A percentile compares a stretch with the other conserved stretches of the same genome.
Evolutionary conservation across 92 coral and sea anemone genomes (phyloP).

Genomic region (Porites lobata): DNA sequence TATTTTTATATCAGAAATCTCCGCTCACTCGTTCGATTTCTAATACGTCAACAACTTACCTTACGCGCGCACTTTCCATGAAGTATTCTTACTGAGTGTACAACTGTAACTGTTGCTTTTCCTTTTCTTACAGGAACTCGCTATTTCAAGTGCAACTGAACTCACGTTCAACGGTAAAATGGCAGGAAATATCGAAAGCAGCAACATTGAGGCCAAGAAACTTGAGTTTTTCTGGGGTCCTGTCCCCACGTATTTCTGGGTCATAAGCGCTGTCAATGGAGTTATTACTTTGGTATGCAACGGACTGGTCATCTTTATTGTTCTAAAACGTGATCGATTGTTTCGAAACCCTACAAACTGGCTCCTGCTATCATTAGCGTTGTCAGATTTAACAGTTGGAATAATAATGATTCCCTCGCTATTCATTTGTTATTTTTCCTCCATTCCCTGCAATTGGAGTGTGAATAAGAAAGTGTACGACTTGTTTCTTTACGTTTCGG

Average conservation of each 20-base stretch:
- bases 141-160: no score
- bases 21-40: no score
- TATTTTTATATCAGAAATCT: no score
- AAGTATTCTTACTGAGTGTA: not conserved
- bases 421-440: slow-evolving; percentile 64
- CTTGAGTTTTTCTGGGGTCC: slow-evolving; percentile 52
- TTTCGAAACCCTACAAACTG: slow-evolving; percentile 66
- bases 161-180: not conserved
- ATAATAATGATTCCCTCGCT: slow-evolving; percentile 71
- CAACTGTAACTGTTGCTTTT: not conserved
- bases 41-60: no score
- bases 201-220: slow-evolving; percentile 23
- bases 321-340: slow-evolving; percentile 37
- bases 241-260: slow-evolving; percentile 72
- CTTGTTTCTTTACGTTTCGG: slow-evolving; percentile 67
- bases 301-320: slow-evolving; percentile 61
- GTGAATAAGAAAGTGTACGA: slow-evolving; percentile 70
- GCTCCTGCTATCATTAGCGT: slow-evolving; percentile 65
- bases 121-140: not conserved
- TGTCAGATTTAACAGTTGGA: slow-evolving; percentile 67
- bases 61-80: no score
- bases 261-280: slow-evolving; percentile 59
- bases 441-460: slow-evolving; percentile 62
- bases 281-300: slow-evolving; percentile 67
- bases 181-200: not conserved